A percentile compares a stretch with the other conserved stretches of the same genome.
Evolutionary conservation across 2,888 invertebrate genomes (phyloP).

Genomic region (Sarcophaga rosellei): DNA sequence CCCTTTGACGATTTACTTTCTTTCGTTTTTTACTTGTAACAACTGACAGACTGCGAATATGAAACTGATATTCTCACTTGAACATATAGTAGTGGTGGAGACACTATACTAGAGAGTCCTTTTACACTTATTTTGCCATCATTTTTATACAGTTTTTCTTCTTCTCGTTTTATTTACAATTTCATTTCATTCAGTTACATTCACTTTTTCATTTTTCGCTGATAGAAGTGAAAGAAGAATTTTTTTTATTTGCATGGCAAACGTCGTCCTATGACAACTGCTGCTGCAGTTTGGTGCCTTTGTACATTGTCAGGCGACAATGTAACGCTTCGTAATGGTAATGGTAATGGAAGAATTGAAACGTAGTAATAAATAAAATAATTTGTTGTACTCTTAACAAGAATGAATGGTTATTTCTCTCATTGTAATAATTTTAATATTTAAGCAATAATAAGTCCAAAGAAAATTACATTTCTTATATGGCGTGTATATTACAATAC

Average conservation of each 20-base stretch:
- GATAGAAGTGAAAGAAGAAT: neutral
- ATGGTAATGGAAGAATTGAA: conserved; percentile 19
- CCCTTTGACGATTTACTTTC: neutral
- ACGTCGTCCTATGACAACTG: conserved; percentile 57
- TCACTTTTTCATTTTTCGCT: conserved; percentile 11
- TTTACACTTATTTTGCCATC: neutral
- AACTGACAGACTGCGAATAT: conserved; percentile 3
- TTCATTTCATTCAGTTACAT: neutral
- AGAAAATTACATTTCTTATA: too few relatives aligned
- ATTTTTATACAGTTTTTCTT: conserved; percentile 36
- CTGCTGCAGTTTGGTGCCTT: neutral
- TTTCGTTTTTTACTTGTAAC: neutral
- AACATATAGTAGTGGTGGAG: conserved; percentile 7
- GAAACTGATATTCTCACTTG: conserved; percentile 29
- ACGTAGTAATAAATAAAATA: conserved; percentile 58
- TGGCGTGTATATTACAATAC: too few relatives aligned
- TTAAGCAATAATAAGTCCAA: conserved; percentile 23
- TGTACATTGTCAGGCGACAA: neutral
- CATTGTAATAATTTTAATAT: conserved; percentile 30
- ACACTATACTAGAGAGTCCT: conserved; percentile 6
- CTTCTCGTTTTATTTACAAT: conserved; percentile 10
- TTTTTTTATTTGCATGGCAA: conserved; percentile 60
- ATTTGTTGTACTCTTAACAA: conserved; percentile 56
- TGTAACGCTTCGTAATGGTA: conserved; percentile 12
- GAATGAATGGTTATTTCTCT: conserved; percentile 46